Percentiles rank a stretch among this genome's conserved stretches.
These are phyloP conservation scores for Coelinius sp. DNA, from an alignment of 2,888 invertebrate genomes.

Conservation along the genomic window DNA sequence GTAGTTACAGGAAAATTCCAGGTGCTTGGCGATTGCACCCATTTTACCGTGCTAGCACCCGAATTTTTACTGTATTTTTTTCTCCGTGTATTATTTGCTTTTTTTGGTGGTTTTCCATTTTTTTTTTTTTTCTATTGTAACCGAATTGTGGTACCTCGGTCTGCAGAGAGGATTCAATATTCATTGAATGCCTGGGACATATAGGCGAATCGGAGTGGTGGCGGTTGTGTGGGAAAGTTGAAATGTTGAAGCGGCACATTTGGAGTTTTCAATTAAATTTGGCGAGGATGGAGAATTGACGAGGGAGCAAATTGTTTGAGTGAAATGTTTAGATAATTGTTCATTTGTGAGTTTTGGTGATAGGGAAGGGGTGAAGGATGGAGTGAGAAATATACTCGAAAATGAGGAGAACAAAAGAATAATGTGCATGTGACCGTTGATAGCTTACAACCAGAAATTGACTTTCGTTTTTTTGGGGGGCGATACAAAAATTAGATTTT, in stretches of 20 bases:
- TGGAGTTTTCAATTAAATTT: background rate
- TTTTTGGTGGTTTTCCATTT: background rate
- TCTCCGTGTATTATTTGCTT: background rate
- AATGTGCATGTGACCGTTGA: background rate
- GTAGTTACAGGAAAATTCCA: no score
- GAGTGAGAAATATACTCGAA: no score
- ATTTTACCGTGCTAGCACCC: no score
- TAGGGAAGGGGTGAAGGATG: background rate
- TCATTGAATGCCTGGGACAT: background rate
- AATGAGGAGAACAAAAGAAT: background rate
- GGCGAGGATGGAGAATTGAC: background rate
- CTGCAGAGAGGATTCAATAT: slow-evolving; percentile 16
- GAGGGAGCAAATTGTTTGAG: no score
- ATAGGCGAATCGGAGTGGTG: background rate
- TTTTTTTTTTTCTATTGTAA: background rate
- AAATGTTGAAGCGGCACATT: background rate
- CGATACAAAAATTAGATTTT: background rate
- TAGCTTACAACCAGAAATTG: background rate
- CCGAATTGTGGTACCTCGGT: background rate
- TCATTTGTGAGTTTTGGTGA: background rate
- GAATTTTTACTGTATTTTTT: no score
- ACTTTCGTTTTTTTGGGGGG: background rate
- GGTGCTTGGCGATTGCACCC: no score
- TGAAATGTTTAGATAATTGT: background rate
- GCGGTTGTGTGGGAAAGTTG: background rate